A percentile compares a stretch with the other conserved stretches of the same genome.
Evolutionary conservation across 2,797 vertebrate genomes (phyloP).

Genomic region (Xiphophorus birchmanni): DNA sequence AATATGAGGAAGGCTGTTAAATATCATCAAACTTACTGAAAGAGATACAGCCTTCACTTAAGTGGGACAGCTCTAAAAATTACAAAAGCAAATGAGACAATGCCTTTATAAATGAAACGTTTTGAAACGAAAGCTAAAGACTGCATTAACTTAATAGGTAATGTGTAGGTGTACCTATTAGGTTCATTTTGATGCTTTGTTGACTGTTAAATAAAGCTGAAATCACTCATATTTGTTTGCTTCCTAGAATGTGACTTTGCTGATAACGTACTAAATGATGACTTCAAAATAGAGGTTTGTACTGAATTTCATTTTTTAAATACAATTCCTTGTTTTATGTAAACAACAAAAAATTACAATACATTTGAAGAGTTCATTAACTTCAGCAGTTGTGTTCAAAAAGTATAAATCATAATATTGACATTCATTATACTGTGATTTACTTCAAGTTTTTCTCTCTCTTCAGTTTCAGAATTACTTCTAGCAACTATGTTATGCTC

Average conservation of each 20-base stretch:
- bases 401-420: neutral
- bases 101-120: neutral
- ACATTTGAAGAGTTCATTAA: neutral
- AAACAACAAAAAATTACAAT: neutral
- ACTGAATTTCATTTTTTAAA: neutral
- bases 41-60: conserved; percentile 8
- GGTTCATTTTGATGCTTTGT: neutral
- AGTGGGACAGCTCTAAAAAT: neutral
- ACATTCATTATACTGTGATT: neutral
- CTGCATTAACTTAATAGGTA: neutral
- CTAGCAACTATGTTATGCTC: neutral
- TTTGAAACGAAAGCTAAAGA: neutral
- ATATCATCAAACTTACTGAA: conserved; percentile 21
- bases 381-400: neutral
- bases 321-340: neutral
- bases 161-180: neutral
- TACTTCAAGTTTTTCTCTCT: neutral
- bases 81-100: neutral
- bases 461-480: neutral
- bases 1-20: conserved; percentile 10
- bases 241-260: neutral
- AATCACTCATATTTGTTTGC: neutral
- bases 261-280: neutral
- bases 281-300: neutral
- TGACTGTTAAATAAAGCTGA: neutral